phyloP scores from a whole-genome alignment of 2,797 vertebrate genomes.

The Sebastes steindachneri region DNA sequence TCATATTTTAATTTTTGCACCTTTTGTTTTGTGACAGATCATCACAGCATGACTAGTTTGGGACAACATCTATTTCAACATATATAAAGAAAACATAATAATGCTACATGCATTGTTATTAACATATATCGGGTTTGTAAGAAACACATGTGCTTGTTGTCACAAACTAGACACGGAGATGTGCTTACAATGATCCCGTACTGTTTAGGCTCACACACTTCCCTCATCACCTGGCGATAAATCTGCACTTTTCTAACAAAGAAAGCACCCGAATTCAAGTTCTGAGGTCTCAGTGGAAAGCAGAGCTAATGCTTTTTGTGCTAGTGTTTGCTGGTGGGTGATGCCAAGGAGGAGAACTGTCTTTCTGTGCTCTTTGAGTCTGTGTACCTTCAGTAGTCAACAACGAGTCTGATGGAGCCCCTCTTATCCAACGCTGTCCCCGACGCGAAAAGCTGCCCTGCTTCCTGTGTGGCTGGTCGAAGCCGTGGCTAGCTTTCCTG shows the following conservation, averaged over 20 bases:
- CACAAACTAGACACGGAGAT: conserved; percentile 57
- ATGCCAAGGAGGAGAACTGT: conserved; percentile 83
- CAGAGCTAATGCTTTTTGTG: conserved; percentile 69
- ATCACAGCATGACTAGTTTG: conserved; percentile 62
- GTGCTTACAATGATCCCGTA: conserved; percentile 53
- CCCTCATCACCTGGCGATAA: conserved; percentile 26
- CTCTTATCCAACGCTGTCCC: conserved; percentile 6
- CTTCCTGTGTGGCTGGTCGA: conserved; percentile 53
- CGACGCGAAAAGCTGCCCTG: conserved; percentile 28
- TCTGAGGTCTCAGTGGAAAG: conserved; percentile 74
- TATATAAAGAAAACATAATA: conserved; percentile 47
- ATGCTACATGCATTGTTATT: conserved; percentile 74
- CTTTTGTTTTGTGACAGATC: conserved; percentile 40
- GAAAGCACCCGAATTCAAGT: conserved; percentile 70
- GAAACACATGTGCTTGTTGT: conserved; percentile 57
- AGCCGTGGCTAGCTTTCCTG: conserved; percentile 19
- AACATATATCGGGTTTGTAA: conserved; percentile 51
- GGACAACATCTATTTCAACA: conserved; percentile 68
- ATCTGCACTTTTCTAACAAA: conserved; percentile 42
- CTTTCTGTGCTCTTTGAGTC: conserved; percentile 64
- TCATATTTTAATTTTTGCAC: conserved; percentile 31
- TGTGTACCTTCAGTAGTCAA: conserved; percentile 67
- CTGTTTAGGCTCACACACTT: conserved; percentile 19
- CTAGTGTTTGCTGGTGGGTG: conserved; percentile 82
- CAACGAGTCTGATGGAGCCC: conserved; percentile 6